Percentiles rank a stretch among this genome's conserved stretches.
phyloP scores from a whole-genome alignment of 2,888 invertebrate genomes.

The Nomada goodeniana region DNA sequence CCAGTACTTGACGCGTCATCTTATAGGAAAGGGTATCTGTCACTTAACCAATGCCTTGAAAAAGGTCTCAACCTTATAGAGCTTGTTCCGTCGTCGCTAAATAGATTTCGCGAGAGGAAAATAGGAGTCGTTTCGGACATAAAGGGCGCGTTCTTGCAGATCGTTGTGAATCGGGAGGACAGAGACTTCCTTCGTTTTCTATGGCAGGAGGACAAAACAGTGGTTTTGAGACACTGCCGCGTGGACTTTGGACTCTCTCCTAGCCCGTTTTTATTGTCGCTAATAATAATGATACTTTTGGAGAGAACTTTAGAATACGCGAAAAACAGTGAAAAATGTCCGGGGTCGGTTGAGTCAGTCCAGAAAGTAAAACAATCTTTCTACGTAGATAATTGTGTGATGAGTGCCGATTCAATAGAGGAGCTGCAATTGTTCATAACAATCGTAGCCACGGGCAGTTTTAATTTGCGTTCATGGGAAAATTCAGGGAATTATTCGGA shows the following conservation, averaged over 20 bases:
- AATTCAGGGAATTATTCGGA: not conserved
- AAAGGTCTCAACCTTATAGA: conserved; percentile 66
- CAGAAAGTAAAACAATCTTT: not conserved
- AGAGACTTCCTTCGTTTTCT: not conserved
- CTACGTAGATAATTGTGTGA: not conserved
- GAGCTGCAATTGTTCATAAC: not conserved
- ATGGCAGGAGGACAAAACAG: too few relatives aligned
- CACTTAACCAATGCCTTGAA: conserved; percentile 70
- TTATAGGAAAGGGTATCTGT: conserved; percentile 57
- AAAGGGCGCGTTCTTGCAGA: conserved; percentile 44
- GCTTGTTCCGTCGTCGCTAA: conserved; percentile 56
- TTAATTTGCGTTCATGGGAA: not conserved
- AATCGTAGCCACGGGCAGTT: not conserved
- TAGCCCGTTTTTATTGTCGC: too few relatives aligned
- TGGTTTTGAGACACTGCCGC: too few relatives aligned
- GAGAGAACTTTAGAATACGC: too few relatives aligned
- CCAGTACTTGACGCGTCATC: conserved; percentile 74
- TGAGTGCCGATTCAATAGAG: not conserved
- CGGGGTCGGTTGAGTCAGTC: too few relatives aligned
- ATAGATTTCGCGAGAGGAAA: conserved; percentile 57
- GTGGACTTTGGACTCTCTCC: too few relatives aligned
- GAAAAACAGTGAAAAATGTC: too few relatives aligned
- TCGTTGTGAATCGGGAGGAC: not conserved
- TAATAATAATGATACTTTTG: too few relatives aligned
- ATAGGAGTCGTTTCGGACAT: conserved; percentile 69